Evolutionary conservation across 2,888 invertebrate species (phyloP).

Genomic region (Phytoseiulus persimilis): DNA sequence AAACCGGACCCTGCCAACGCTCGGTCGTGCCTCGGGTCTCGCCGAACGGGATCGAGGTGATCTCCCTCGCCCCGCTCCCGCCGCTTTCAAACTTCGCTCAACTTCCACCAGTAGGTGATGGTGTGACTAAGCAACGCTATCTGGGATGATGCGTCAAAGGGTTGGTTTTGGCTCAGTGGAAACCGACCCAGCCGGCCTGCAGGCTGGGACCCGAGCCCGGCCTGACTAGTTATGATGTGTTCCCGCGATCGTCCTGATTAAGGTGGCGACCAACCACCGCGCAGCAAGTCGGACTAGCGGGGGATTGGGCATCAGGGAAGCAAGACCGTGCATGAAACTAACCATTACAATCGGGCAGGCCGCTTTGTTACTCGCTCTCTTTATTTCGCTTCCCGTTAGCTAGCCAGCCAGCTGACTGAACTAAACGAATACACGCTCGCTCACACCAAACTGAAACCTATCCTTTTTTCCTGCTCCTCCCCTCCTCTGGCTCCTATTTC

Average conservation of each 20-base stretch:
- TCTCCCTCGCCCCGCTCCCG: too few relatives aligned
- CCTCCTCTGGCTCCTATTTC: neutral
- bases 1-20: too few relatives aligned
- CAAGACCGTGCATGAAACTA: neutral
- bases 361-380: neutral
- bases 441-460: neutral
- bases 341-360: neutral
- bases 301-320: neutral
- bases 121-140: neutral
- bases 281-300: neutral
- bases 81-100: neutral
- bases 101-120: neutral
- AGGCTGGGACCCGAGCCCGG: neutral
- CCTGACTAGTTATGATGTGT: neutral
- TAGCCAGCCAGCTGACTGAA: neutral
- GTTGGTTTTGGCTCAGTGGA: neutral
- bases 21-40: too few relatives aligned
- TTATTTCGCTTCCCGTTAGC: neutral
- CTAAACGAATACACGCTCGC: neutral
- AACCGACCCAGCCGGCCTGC: too few relatives aligned
- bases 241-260: neutral
- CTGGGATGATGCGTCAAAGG: neutral
- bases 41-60: too few relatives aligned
- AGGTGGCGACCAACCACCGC: neutral
- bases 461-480: neutral